Conservation (phyloP, 2,888 invertebrate species). For the Parnassius mnemosyne region DNA sequence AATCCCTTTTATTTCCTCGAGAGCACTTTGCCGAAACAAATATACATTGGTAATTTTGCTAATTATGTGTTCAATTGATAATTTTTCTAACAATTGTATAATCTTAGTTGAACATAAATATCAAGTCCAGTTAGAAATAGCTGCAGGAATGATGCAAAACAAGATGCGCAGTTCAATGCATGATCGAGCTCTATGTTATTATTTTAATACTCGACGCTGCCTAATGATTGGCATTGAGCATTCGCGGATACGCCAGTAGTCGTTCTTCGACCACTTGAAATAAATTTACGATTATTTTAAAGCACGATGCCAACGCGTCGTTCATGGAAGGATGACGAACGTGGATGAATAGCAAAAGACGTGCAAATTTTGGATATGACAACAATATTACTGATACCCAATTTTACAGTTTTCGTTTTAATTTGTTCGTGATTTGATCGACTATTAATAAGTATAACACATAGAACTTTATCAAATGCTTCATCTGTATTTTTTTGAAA, state of each 20-base stretch:
- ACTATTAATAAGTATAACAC: too few relatives aligned
- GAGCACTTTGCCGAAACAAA: too few relatives aligned
- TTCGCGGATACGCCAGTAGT: constrained; percentile 40
- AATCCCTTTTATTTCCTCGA: too few relatives aligned
- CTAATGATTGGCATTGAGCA: constrained; percentile 47
- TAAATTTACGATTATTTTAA: constrained; percentile 70
- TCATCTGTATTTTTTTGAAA: too few relatives aligned
- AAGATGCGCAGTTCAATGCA: constrained; percentile 18
- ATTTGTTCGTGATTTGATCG: too few relatives aligned
- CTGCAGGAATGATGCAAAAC: constrained; percentile 7
- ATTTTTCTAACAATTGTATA: neutral
- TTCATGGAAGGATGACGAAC: constrained; percentile 50
- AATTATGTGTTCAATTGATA: too few relatives aligned
- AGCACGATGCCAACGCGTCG: constrained; percentile 58
- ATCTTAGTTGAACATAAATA: constrained; percentile 10
- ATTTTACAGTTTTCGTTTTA: too few relatives aligned
- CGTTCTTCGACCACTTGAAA: constrained; percentile 51
- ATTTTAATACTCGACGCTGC: constrained; percentile 29
- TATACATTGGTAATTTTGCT: too few relatives aligned
- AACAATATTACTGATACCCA: neutral
- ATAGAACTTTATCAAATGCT: too few relatives aligned
- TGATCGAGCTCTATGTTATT: constrained; percentile 20
- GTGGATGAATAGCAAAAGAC: constrained; percentile 27
- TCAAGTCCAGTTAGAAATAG: constrained; percentile 18
- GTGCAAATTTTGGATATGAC: constrained; percentile 23